Evolutionary conservation across 2,888 invertebrate genomes (phyloP), one percentile per base, ranked within the genome.

Genomic region (Congeria kusceri): DNA sequence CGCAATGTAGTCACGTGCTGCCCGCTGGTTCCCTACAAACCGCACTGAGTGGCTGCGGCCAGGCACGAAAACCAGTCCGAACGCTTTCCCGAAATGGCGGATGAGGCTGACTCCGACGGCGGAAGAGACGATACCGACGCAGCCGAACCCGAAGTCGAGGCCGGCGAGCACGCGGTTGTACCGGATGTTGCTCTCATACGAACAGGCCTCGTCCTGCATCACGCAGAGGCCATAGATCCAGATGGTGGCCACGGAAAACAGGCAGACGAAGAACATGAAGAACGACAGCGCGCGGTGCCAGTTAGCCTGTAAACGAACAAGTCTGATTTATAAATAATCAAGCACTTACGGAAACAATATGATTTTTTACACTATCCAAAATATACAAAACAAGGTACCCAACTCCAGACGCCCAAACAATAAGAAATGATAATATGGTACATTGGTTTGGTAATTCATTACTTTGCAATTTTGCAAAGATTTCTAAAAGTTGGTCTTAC

Each of bases 151-250:
- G 32, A 78, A 75, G 27, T 27, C 28, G 5, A 72, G 27, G 9
- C 58, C 65, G 27, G 82, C 68, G 15, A 78, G 44, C 15, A 68
- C 62, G 32, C 70, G 63, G 49, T 82, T 82, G n/a, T 53, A 56
- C 18, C 47, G 47, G 15, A 66, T 46, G 27, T 72, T 44, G 9
- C 64, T 47, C 4, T 61, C 61, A 32, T 82, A 82, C 0, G 82
- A 78, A 57, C 82, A 82, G 2, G 47, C 58, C 11, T 23, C 53
- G 3, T 72, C 71, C 0, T 65, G 29, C 61, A 62, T 67, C n/a
- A 78, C 32, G 63, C 82, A 82, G 25, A 82, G 49, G 13, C 82
- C 82, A 20, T 82, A 78, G 75, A 78, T 82, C 82, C 82, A 82
- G 25, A 82, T 28, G 13, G 78, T 70, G 11, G 82, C 77, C 2